These are phyloP conservation scores for Yoshiicerus persimilis DNA, from an alignment of 1,140 invertebrate species.

Conservation along the genomic window DNA sequence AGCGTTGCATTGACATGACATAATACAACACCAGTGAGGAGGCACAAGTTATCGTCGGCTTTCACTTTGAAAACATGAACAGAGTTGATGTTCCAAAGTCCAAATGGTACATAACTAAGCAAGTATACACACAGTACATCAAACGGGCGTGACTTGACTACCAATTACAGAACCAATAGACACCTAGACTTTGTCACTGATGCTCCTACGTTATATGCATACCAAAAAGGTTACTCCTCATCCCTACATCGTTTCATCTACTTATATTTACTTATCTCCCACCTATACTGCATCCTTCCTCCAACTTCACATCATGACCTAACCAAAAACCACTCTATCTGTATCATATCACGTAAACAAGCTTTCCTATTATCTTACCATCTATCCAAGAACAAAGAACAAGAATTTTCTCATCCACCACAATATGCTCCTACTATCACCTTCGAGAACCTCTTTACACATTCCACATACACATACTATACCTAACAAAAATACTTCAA, in stretches of 20 bases:
- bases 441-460: no score
- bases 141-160: conserved; percentile 37
- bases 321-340: neutral
- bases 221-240: no score
- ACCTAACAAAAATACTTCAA: no score
- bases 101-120: conserved; percentile 5
- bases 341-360: neutral
- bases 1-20: neutral
- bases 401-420: no score
- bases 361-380: neutral
- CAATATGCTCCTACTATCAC: no score
- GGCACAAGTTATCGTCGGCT: neutral
- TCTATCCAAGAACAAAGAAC: no score
- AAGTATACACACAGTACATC: conserved; percentile 25
- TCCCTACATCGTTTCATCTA: neutral
- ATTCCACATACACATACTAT: no score
- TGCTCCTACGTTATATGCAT: neutral
- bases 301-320: neutral
- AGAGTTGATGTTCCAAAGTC: neutral
- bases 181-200: conserved; percentile 12
- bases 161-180: conserved; percentile 26
- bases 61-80: neutral
- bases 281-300: neutral
- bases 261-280: neutral
- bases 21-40: neutral